Conservation (phyloP, 2,888 invertebrate genomes). For the Melipona bicolor region DNA sequence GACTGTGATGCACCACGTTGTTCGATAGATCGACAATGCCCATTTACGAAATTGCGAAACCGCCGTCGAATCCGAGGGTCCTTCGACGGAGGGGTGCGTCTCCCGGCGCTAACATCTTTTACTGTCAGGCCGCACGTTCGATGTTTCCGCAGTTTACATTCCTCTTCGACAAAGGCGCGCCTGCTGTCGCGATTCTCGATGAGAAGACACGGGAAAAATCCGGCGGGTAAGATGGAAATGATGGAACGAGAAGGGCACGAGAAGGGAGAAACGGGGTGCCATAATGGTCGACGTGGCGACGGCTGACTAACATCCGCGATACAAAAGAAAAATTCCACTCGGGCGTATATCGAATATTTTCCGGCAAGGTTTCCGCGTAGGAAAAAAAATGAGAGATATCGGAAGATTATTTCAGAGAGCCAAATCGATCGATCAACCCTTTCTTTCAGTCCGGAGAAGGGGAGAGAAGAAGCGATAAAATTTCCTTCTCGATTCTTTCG, state of each 20-base stretch:
- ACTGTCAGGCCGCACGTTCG: conserved; percentile 65
- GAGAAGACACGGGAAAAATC: conserved; percentile 31
- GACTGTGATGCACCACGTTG: conserved; percentile 51
- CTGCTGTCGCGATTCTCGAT: conserved; percentile 24
- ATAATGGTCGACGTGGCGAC: conserved; percentile 41
- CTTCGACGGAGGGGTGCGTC: conserved; percentile 54
- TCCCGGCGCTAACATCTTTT: conserved; percentile 64
- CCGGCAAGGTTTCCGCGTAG: background rate
- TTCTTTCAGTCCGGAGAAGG: too few species aligned
- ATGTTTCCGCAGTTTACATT: conserved; percentile 52
- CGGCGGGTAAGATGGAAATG: conserved; percentile 32
- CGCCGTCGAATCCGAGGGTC: conserved; percentile 45
- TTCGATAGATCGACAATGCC: conserved; percentile 68
- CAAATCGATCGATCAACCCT: background rate
- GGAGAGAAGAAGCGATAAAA: too few species aligned
- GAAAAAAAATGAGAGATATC: background rate
- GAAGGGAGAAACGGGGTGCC: conserved; percentile 18
- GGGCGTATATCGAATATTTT: conserved; percentile 78
- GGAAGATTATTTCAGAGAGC: background rate
- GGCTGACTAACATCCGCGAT: conserved; percentile 36
- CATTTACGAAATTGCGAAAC: conserved; percentile 74
- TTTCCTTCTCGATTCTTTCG: too few species aligned
- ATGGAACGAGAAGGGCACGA: background rate
- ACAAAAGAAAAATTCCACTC: conserved; percentile 70
- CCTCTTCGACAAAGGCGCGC: conserved; percentile 37